Percentiles rank a stretch among this genome's conserved stretches.
These are phyloP conservation scores for Enteromius anoplus DNA, from an alignment of 2,797 vertebrate genomes.

Conservation along the genomic window DNA sequence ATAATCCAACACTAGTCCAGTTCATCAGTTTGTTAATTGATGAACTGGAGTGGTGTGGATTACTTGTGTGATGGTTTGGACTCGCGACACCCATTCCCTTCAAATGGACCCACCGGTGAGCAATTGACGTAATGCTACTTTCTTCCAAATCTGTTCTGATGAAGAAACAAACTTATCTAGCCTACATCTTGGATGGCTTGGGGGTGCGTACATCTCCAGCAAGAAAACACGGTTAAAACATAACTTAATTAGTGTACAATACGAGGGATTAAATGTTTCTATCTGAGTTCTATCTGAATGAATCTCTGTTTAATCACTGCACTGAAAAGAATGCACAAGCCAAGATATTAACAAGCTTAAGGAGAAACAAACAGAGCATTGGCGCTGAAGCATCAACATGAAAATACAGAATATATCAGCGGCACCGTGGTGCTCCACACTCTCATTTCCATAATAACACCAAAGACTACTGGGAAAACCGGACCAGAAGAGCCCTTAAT, in stretches of 20 bases:
- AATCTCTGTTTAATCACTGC: neutral
- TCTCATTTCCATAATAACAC: conserved; percentile 37
- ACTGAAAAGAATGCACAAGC: neutral
- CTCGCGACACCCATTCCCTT: neutral
- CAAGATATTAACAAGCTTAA: conserved; percentile 1
- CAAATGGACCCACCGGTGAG: neutral
- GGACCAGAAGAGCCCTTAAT: conserved; percentile 1
- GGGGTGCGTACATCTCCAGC: neutral
- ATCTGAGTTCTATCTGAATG: neutral
- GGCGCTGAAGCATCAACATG: neutral
- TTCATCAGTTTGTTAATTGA: no score
- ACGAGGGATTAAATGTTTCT: neutral
- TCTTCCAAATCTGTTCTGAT: no score
- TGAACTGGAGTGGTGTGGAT: neutral
- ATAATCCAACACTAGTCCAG: neutral
- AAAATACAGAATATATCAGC: conserved; percentile 11
- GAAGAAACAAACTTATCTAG: neutral
- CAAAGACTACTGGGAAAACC: conserved; percentile 10
- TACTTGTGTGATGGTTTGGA: neutral
- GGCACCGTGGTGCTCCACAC: neutral
- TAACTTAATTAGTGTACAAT: neutral
- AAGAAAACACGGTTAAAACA: no score
- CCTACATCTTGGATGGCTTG: neutral
- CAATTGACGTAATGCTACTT: neutral
- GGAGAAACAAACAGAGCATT: conserved; percentile 2